Base-by-base conservation (phyloP, 1,140 invertebrate species). In the Aplysia californica region DNA sequence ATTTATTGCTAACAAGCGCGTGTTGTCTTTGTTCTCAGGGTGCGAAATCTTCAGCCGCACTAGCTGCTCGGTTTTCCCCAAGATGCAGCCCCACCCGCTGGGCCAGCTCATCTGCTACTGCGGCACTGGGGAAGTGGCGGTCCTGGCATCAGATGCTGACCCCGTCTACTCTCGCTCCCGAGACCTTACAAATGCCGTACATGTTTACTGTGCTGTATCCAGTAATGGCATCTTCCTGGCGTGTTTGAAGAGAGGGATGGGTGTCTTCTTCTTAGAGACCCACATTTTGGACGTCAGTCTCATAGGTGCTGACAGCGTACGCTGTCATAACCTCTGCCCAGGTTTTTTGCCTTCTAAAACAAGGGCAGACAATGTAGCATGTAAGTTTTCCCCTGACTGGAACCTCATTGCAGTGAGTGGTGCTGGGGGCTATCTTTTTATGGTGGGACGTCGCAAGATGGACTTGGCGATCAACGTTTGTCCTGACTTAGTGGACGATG, bases 361-460 rank as follows among this genome's bases (percentile, higher is more conserved):
- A 5, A 79, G 76, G 38, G 80, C 77, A 55, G 84, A 84, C 67
- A 70, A 78, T 58, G 75, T 83, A 0, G 82, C 82, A 39, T 85
- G 84, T 59, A 84, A 82, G 64, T 85, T 82, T 79, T 84, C 84
- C 2, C 79, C 84, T 6, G 81, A 85, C 61, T 80, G 81, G 41
- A 59, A 67, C 20, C 76, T 66, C 41, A 64, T 85, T n/a, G 80
- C 79, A 26, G 70, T 84, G 26, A 80, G 80, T 66, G 72, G 72
- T 33, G 78, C 76, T 20, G 58, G 44, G 23, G 80, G 80, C 0
- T 36, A 73, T 23, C 69, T 85, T 68, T 79, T 84, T 39, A 65
- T 82, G 23, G 71, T 85, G 35, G 41, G 41, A 36, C 55, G 29
- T 18, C 55, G 44, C 39, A 44, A 36, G 15, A 56, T 80, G 18